phyloP scores from a whole-genome alignment of 2,797 vertebrate species.

The Bryconaethiops microstoma region DNA sequence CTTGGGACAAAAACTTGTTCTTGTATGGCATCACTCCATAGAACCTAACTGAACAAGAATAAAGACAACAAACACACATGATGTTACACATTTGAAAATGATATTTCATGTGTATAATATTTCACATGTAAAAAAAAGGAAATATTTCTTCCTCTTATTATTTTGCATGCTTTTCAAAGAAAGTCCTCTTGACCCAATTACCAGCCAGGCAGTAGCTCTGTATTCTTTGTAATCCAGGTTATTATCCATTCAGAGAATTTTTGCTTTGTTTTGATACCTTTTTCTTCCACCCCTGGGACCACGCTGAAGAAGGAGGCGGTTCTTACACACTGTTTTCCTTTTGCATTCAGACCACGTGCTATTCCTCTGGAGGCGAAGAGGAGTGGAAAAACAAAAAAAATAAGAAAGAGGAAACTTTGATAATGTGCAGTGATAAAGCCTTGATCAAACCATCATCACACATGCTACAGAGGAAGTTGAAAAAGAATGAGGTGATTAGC shows the following conservation, averaged over 20 bases:
- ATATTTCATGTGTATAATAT: constrained; percentile 3
- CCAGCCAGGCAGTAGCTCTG: constrained; percentile 67
- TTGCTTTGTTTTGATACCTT: constrained; percentile 73
- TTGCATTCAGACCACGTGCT: constrained; percentile 61
- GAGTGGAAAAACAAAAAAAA: constrained; percentile 17
- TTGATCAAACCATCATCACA: constrained; percentile 53
- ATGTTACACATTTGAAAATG: constrained; percentile 19
- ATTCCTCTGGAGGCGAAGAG: constrained; percentile 53
- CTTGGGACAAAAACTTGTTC: background rate
- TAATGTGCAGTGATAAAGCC: constrained; percentile 64
- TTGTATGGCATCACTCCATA: background rate
- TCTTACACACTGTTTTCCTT: constrained; percentile 59
- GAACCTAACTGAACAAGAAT: background rate
- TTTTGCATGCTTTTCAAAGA: constrained; percentile 31
- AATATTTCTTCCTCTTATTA: constrained; percentile 30
- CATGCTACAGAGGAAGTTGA: constrained; percentile 46
- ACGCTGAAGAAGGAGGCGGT: constrained; percentile 44
- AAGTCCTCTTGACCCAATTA: constrained; percentile 73
- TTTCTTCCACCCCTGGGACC: constrained; percentile 68
- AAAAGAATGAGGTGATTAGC: constrained; percentile 52
- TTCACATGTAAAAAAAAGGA: background rate
- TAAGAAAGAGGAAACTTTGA: constrained; percentile 37
- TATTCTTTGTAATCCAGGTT: constrained; percentile 61
- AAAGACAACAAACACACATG: background rate
- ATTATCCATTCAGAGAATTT: constrained; percentile 64